phyloP scores from a whole-genome alignment of 2,113 vertebrate species.

The Dipodomys stephensi region DNA sequence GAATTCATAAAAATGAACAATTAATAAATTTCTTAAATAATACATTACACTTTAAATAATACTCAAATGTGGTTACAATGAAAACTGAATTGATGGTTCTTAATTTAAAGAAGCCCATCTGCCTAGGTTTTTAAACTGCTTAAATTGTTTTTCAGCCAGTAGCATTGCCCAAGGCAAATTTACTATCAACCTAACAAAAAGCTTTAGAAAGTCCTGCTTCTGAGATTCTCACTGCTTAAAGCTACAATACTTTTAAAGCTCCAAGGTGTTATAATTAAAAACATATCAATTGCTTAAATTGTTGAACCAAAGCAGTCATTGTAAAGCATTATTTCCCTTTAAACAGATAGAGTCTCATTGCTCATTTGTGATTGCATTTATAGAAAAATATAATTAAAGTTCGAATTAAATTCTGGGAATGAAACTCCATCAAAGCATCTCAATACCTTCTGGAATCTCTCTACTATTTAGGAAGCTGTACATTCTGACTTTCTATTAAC shows the following conservation, averaged over 20 bases:
- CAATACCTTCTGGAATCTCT: conserved; percentile 17
- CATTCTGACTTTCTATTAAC: neutral
- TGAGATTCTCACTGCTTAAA: conserved; percentile 77
- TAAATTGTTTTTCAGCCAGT: conserved; percentile 80
- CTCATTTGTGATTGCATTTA: conserved; percentile 51
- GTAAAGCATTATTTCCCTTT: conserved; percentile 54
- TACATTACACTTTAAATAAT: conserved; percentile 70
- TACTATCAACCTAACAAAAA: conserved; percentile 83
- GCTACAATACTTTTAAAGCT: conserved; percentile 70
- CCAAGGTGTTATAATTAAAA: conserved; percentile 83
- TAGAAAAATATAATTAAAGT: conserved; percentile 64
- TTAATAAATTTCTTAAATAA: conserved; percentile 71
- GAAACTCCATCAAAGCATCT: conserved; percentile 31
- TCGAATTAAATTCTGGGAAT: conserved; percentile 59
- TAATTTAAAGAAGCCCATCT: conserved; percentile 76
- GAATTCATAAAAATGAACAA: conserved; percentile 62
- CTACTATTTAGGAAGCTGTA: neutral
- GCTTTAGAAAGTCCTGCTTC: conserved; percentile 80
- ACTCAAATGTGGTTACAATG: conserved; percentile 64
- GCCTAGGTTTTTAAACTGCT: conserved; percentile 77
- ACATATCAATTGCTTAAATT: conserved; percentile 76
- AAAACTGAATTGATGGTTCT: conserved; percentile 70
- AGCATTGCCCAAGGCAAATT: conserved; percentile 84
- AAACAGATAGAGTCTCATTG: neutral
- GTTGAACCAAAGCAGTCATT: conserved; percentile 56